These are phyloP conservation scores for Callopanchax toddi DNA, from an alignment of 2,113 vertebrate species.

Conservation along the genomic window DNA sequence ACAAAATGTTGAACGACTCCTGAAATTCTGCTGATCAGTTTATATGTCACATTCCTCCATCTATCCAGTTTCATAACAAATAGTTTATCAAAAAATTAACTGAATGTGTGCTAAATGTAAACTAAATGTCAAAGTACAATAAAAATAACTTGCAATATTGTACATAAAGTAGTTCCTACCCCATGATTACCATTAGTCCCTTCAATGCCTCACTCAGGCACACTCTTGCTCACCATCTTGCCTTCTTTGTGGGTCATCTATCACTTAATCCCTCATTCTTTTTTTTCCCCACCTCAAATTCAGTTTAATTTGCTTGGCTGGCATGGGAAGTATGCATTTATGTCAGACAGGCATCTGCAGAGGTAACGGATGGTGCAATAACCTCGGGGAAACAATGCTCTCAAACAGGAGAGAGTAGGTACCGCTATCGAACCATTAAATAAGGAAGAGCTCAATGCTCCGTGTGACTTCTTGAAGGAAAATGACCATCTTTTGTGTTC, in stretches of 20 bases:
- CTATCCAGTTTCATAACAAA: too few species aligned
- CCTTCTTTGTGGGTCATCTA: conserved; percentile 35
- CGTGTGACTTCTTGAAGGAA: conserved; percentile 51
- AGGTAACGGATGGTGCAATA: conserved; percentile 73
- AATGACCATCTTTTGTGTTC: conserved; percentile 49
- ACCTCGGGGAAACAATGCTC: conserved; percentile 71
- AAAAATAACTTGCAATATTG: background rate
- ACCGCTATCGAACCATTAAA: conserved; percentile 71
- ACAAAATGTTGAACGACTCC: too few species aligned
- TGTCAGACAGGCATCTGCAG: conserved; percentile 63
- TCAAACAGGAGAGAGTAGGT: conserved; percentile 63
- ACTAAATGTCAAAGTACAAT: conserved; percentile 2
- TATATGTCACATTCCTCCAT: too few species aligned
- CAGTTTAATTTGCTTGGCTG: conserved; percentile 65
- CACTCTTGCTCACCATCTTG: conserved; percentile 10
- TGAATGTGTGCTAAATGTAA: too few species aligned
- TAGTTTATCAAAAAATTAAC: too few species aligned
- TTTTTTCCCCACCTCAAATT: conserved; percentile 52
- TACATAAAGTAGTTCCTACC: conserved; percentile 6
- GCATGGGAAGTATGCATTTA: conserved; percentile 69
- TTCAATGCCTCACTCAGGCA: conserved; percentile 33
- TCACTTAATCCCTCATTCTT: conserved; percentile 52
- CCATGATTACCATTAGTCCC: conserved; percentile 43
- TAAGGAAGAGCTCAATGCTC: conserved; percentile 63
- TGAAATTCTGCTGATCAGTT: too few species aligned